Base-by-base conservation (phyloP, 2,888 invertebrate genomes). In the Amphimallon solstitiale region DNA sequence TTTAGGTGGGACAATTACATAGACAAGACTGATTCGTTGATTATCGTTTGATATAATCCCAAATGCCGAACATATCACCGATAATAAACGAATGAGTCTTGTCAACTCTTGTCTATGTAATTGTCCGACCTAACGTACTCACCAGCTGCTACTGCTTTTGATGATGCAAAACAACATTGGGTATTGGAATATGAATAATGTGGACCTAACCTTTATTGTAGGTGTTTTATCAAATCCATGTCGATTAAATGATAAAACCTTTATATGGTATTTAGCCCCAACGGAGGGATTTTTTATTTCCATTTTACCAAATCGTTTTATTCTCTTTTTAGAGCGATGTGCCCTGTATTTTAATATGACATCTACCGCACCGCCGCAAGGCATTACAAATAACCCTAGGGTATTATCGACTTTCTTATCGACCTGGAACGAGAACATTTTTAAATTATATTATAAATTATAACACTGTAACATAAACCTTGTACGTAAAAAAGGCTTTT, bases 401-500 rank as follows among this genome's bases (percentile, higher is more conserved):
- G 74, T 68, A 52, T 73, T 72, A 9, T 74, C 73, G 5, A 71
- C 56, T 10, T 73, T 72, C 69, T 71, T 76, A 34, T 76, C 76
- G 5, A 77, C 73, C 79, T 80, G 60, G 52, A 73, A 72, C 49
- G 66, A 48, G 62, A 66, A 37, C 2, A 37, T 15, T 48, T 48
- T 0, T 10, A 23, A 23, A 2, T 48, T 19, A 48, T 4, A 15
- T 19, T 10, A 15, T 46, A 40, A 40, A 40, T 4, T 40, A 40
- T n/a, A 40, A 40, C 12, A 46, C 12, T 63, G 38, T 46, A 29
- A 17, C 19, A 51, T 65, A 72, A 77, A 87, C 87, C 83, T 87
- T 88, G 74, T 84, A 87, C 73, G 85, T 84, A 71, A 86, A 87
- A 37, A 85, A 82, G 14, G 84, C 85, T 54, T 83, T 84, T 19